phyloP scores from a whole-genome alignment of 2,797 vertebrate species.

The Eulemur albifrons region DNA sequence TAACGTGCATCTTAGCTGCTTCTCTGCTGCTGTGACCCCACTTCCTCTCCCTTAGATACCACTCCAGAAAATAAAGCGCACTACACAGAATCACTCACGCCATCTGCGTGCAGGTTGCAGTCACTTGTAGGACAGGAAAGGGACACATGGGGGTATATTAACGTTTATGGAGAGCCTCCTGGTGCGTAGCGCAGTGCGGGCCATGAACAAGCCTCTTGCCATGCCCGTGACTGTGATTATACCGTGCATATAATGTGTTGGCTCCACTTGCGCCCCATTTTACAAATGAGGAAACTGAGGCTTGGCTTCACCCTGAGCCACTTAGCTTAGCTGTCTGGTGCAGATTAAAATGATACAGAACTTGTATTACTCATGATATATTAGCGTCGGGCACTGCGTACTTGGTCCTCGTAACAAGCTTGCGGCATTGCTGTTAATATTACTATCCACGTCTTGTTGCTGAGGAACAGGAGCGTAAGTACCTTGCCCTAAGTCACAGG shows the following conservation, averaged over 20 bases:
- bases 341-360: neutral
- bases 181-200: neutral
- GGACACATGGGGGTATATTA: neutral
- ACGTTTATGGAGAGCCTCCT: neutral
- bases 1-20: neutral
- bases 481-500: neutral
- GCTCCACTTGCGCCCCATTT: neutral
- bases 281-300: neutral
- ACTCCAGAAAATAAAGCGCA: neutral
- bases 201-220: neutral
- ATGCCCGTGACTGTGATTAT: neutral
- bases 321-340: neutral
- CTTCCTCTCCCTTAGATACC: neutral
- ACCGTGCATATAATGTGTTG: fast-evolving
- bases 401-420: neutral
- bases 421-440: neutral
- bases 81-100: neutral
- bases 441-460: neutral
- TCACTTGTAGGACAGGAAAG: neutral
- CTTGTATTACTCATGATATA: neutral
- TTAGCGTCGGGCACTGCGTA: neutral
- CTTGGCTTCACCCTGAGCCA: neutral
- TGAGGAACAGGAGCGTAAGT: neutral
- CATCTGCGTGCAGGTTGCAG: neutral
- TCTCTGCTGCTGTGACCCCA: neutral